These are phyloP conservation scores for Coryphaenoides rupestris DNA, from an alignment of 2,113 vertebrate species.

Conservation along the genomic window DNA sequence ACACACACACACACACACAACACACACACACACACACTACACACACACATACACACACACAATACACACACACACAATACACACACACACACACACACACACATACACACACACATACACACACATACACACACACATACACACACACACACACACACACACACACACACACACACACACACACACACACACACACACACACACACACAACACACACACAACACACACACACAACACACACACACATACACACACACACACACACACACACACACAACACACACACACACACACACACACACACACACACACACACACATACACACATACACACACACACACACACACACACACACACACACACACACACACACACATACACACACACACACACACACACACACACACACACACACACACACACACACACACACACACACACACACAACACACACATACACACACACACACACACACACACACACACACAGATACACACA, in stretches of 20 bases:
- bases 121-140: neutral
- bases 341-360: too few species aligned
- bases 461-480: conserved; percentile 6
- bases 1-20: too few species aligned
- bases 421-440: too few species aligned
- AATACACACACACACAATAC: neutral
- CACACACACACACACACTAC: too few species aligned
- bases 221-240: conserved; percentile 1
- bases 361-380: too few species aligned
- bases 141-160: neutral
- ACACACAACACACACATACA: conserved; percentile 4
- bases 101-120: too few species aligned
- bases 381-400: too few species aligned
- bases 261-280: conserved; percentile 8
- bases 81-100: neutral
- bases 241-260: neutral
- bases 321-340: conserved; percentile 1
- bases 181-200: too few species aligned
- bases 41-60: neutral
- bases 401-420: too few species aligned
- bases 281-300: conserved; percentile 10
- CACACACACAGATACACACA: conserved; percentile 13
- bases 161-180: too few species aligned
- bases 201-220: too few species aligned
- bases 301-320: conserved; percentile 9